Percentiles rank a stretch among this genome's conserved stretches.
Conservation (phyloP, 2,888 invertebrate genomes). For the Trichogramma evanescens region DNA sequence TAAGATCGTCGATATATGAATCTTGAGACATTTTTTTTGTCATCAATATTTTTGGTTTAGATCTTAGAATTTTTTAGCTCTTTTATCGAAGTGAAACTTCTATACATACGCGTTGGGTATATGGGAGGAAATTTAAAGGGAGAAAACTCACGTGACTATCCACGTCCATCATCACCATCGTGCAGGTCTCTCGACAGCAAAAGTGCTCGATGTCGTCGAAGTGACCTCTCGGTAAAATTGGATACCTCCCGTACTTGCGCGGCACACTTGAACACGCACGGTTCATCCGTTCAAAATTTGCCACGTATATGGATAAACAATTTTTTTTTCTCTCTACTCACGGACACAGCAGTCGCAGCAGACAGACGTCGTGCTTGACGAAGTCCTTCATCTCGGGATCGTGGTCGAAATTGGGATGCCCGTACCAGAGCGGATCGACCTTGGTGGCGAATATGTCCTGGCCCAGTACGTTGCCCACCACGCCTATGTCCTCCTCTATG, state of each 20-base stretch:
- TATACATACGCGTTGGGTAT: too few species aligned
- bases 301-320: background rate
- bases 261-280: constrained; percentile 21
- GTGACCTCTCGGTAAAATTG: constrained; percentile 23
- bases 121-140: too few species aligned
- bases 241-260: constrained; percentile 11
- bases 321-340: constrained; percentile 12
- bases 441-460: constrained; percentile 26
- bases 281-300: background rate
- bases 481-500: constrained; percentile 24
- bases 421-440: constrained; percentile 24
- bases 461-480: constrained; percentile 25
- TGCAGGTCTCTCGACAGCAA: constrained; percentile 27
- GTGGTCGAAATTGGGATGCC: constrained; percentile 27
- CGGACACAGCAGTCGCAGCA: constrained; percentile 29
- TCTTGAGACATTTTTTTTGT: too few species aligned
- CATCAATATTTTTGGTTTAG: too few species aligned
- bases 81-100: too few species aligned
- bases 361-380: constrained; percentile 25
- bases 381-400: constrained; percentile 23
- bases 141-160: constrained; percentile 18
- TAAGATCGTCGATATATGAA: too few species aligned
- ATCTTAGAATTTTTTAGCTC: too few species aligned
- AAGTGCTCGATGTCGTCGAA: constrained; percentile 28
- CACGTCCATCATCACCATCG: constrained; percentile 26